Base-by-base conservation (phyloP, 2,113 vertebrate species). In the Oxyruncus cristatus region DNA sequence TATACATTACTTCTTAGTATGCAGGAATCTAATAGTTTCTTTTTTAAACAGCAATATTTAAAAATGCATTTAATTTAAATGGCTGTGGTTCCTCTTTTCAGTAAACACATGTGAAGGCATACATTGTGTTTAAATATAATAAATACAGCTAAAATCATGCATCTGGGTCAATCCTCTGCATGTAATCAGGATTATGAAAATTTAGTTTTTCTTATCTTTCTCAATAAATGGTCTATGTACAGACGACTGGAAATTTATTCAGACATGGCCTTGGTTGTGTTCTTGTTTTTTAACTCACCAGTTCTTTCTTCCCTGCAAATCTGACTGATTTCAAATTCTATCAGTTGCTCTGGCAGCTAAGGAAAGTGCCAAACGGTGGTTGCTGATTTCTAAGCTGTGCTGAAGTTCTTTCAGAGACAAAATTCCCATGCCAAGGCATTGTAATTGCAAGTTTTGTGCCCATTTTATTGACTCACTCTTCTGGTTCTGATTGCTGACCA, bases 161-260 rank as follows among this genome's bases (percentile, higher is more conserved):
- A 96, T 96, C 95, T 97, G 76, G 96, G 95, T 97, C 96, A 97
- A 96, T 97, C 92, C 92, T 72, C 88, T 72, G 88, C 88, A 95
- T 96, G 86, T 93, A 96, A 96, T 94, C 92, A 95, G 92, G 95
- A 95, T 97, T 96, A 97, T 96, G 95, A 96, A 97, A 96, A 97
- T 96, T 78, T n/a, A 46, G 61, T 47, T 96, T 95, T 92, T 74
- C 93, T 92, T 95, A 93, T 96, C 94, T 94, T 94, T 92, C 53
- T 85, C 93, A 96, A 94, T 93, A 93, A 93, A 86, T 72, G 46
- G 76, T 87, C 88, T 95, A 27, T 14, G 76, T 92, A 85, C 58
- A 81, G 68, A 94, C 4, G 41, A 91, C 88, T 94, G 67, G 39
- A 92, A 97, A 88, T 94, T 70, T 96, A 96, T 88, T 95, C 89